Evolutionary conservation across 2,888 invertebrate species (phyloP), one percentile per base, ranked within the genome.

Genomic region (Lobophora halterata): DNA sequence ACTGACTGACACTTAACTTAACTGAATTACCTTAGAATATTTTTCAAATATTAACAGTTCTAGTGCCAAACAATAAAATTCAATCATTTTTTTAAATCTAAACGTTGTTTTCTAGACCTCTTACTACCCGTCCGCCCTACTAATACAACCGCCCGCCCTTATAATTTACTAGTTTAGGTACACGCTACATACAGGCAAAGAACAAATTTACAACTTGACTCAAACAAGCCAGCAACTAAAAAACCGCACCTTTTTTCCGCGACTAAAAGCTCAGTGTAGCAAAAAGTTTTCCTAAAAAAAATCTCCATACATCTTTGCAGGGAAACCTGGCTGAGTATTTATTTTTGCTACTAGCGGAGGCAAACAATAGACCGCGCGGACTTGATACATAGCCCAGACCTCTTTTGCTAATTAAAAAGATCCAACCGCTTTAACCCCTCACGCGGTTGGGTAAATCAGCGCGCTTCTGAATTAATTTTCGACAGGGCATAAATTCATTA

Each of bases 361-460:
- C 48, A 54, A 60, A 67, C 64, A 66, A 66, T 58, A 46, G 52
- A 30, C 36, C 31, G n/a, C 38, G 40, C 29, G 32, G 47, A 47
- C 58, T 52, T 67, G 63, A 70, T 65, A 61, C 64, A 65, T 67
- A 58, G 60, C 52, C 37, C 61, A 52, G 54, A 55, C 60, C 69
- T 66, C 69, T 67, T 65, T 58, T 58, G 64, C 73, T 79, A 78
- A 78, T 79, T 77, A 78, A 78, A 79, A 77, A 72, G 61, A 45
- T 46, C 16, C 31, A 20, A 12, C 35, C 16, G 35, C 43, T 34
- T 21, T 32, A 38, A 18, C 36, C 16, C 32, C 39, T 33, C 36
- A 20, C 23, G 18, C 17, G 32, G 16, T 21, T 5, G 12, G 55
- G 52, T 55, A 58, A 58, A 58, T 58, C 59, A 51, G 52, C 41